Evolutionary conservation across 2,888 invertebrate species (phyloP).

Genomic region (Uloborus plumipes): DNA sequence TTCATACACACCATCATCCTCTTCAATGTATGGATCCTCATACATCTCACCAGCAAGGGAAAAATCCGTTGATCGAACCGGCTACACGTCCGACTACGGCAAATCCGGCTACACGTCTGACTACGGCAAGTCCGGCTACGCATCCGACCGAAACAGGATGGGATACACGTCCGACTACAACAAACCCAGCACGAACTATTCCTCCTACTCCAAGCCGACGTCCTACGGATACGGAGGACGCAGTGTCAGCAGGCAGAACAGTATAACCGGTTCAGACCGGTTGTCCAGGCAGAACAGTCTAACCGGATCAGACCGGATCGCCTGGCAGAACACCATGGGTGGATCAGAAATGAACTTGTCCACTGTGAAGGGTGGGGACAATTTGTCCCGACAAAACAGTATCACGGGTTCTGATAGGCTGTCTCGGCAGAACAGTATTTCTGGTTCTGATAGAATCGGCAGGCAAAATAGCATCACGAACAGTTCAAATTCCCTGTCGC

Average conservation of each 20-base stretch:
- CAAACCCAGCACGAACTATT: constrained; percentile 41
- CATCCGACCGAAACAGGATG: constrained; percentile 50
- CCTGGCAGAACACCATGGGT: constrained; percentile 30
- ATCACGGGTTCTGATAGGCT: constrained; percentile 33
- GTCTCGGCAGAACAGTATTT: constrained; percentile 39
- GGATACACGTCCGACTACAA: constrained; percentile 65
- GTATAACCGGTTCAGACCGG: constrained; percentile 12
- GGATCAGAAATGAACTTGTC: background rate
- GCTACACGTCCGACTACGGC: constrained; percentile 65
- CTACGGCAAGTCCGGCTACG: constrained; percentile 60
- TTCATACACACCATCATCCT: constrained; percentile 46
- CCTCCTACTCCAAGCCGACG: constrained; percentile 28
- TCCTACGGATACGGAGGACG: constrained; percentile 16
- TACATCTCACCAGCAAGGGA: constrained; percentile 30
- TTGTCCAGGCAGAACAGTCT: constrained; percentile 52
- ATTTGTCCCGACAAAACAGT: constrained; percentile 30
- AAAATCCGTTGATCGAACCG: constrained; percentile 45
- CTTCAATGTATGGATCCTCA: constrained; percentile 23
- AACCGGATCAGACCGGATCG: constrained; percentile 32
- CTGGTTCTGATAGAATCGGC: constrained; percentile 19
- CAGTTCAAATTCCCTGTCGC: constrained; percentile 16
- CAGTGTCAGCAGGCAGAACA: constrained; percentile 52
- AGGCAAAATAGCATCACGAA: constrained; percentile 29
- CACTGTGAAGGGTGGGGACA: too few species aligned
- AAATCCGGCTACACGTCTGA: constrained; percentile 65